Evolutionary conservation across 1,140 invertebrate genomes (phyloP), one percentile per base, ranked within the genome.

Genomic region (Maniola jurtina): DNA sequence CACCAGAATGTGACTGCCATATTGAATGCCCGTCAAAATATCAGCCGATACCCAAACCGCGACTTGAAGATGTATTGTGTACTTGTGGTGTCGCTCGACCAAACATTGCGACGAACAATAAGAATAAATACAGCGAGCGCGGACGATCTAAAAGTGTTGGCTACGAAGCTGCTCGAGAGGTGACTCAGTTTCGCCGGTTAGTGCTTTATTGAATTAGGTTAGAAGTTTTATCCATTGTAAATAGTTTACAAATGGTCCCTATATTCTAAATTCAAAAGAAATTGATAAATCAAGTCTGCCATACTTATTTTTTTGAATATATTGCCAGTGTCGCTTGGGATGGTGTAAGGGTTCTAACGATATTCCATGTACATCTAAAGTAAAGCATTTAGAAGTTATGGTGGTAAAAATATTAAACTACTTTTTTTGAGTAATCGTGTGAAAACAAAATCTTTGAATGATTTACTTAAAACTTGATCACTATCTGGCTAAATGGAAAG

Each of bases 181-280:
- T 90, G 78, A 83, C 86, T 59, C 85, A 86, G 64, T 90, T 90
- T 63, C 81, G 88, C 66, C 88, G 88, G 88, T 90, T 84, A 90
- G 88, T 89, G 83, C 38, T 69, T 64, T 79, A 68, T 52, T 48
- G 14, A 48, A 52, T 52, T 52, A 2, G 45, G 45, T 48, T 48
- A 48, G 3, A 48, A 48, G 13, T 15, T 48, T 48, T 48, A 48
- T 15, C 45, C 7, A 38, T 38, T 38, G 7, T 38, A 38, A 11
- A 11, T 25, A 25, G 25, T 25, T 25, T 25, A 25, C 25, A 25
- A 25, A 25, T 25, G 4, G 25, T 25, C 25, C 25, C 1, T 25
- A 4, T 4, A 25, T 25, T 25, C 25, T 25, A 25, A 25, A 25
- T 25, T 3, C 38, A 38, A 38, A 38, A 38, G 38, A 57, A 58